Base-by-base conservation (phyloP, 2,797 vertebrate species). In the Crax fasciolata region DNA sequence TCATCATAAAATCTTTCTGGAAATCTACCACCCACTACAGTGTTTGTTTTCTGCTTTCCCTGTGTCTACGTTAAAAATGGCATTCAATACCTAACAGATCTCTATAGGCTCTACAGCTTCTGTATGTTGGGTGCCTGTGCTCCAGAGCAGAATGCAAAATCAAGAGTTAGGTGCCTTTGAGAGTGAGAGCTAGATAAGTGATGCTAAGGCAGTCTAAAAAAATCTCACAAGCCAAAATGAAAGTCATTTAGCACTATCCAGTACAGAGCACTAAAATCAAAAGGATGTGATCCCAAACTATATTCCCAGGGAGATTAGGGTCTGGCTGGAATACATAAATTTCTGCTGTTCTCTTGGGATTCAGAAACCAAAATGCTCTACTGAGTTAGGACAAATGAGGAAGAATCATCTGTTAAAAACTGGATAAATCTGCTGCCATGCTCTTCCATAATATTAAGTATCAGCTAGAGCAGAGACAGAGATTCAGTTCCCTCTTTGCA, bases 1-100 rank as follows among this genome's bases (percentile, higher is more conserved):
- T 79, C 80, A 78, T 35, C 17, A 25, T 43, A 32, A 82, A 46
- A 54, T 76, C 72, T 92, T 84, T 84, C 84, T 82, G 84, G 77
- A 94, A 93, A 87, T 75, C 20, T 46, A 89, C 63, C 59, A 66
- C 43, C 51, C n/a, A 70, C 77, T 78, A 73, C 13, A 10, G 63
- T 11, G 11, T 59, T 85, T 59, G 18, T 48, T 74, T 91, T 88
- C 77, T 84, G 38, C 19, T 78, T 39, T 78, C 35, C 66, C 39
- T 44, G 35, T 8, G 27, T 27, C 73, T 78, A 67, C 20, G 51
- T 23, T 75, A 49, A 86, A 92, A 75, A 78, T 10, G 14, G 51
- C 4, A 0, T 44, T 55, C 43, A 24, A 6, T 11, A 63, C 9
- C 18, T 44, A 58, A 15, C 83, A 86, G 27, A 52, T 13, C n/a